phyloP scores from a whole-genome alignment of 2,797 vertebrate species.

The Vultur gryphus region DNA sequence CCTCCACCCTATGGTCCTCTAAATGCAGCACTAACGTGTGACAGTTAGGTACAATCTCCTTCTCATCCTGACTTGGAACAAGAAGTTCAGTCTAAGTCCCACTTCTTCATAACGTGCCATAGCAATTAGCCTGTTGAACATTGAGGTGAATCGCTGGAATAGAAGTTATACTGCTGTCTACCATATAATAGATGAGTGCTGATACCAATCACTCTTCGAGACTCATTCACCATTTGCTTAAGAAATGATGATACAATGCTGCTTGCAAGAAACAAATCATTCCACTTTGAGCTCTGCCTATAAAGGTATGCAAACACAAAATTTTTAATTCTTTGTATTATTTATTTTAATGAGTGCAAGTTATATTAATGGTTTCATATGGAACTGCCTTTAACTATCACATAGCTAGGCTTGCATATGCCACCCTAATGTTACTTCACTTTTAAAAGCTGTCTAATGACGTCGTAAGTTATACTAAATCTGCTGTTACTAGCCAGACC shows the following conservation, averaged over 20 bases:
- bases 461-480: not conserved
- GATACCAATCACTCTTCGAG: not conserved
- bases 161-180: not conserved
- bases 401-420: not conserved
- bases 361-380: not conserved
- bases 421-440: not conserved
- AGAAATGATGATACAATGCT: not conserved
- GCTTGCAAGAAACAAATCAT: not conserved
- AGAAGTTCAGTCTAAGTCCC: not conserved
- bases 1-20: not conserved
- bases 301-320: not conserved
- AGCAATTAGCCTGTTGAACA: not conserved
- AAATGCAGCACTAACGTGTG: not conserved
- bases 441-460: not conserved
- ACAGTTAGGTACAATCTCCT: not conserved
- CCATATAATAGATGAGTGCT: not conserved
- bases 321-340: not conserved
- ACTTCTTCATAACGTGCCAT: not conserved
- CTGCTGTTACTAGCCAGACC: not conserved
- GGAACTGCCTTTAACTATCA: not conserved
- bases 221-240: not conserved
- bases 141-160: not conserved
- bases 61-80: not conserved
- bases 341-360: not conserved
- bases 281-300: not conserved